phyloP scores from a whole-genome alignment of 2,113 vertebrate genomes.

The Grammomys surdaster region DNA sequence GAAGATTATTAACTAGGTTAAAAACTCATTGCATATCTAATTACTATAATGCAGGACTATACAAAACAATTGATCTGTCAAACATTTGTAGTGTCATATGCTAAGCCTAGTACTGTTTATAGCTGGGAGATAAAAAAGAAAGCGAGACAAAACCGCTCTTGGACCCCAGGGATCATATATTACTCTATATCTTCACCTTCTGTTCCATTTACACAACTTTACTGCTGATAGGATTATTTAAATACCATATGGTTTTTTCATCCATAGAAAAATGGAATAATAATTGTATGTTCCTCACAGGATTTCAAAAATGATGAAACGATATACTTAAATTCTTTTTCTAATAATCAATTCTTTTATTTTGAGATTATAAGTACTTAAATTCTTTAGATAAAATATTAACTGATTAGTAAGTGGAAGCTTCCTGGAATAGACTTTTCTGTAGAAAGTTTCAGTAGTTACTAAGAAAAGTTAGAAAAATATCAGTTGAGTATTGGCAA shows the following conservation, averaged over 20 bases:
- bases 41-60: background rate
- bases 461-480: conserved; percentile 58
- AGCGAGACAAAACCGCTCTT: background rate
- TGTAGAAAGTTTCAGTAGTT: conserved; percentile 59
- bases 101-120: background rate
- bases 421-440: background rate
- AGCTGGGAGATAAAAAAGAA: background rate
- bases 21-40: background rate
- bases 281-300: background rate
- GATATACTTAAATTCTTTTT: conserved; percentile 22
- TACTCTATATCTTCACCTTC: background rate
- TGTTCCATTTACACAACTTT: background rate
- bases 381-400: conserved; percentile 1
- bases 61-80: background rate
- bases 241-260: background rate
- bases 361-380: background rate
- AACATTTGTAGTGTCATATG: background rate
- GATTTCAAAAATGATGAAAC: conserved; percentile 55
- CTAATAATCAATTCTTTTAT: background rate
- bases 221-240: background rate
- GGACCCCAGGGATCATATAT: background rate
- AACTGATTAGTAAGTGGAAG: conserved; percentile 32
- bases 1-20: conserved; percentile 40
- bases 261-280: background rate
- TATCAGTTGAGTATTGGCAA: conserved; percentile 63